Conservation (phyloP, 2,888 invertebrate genomes). For the Aplocera efformata region DNA sequence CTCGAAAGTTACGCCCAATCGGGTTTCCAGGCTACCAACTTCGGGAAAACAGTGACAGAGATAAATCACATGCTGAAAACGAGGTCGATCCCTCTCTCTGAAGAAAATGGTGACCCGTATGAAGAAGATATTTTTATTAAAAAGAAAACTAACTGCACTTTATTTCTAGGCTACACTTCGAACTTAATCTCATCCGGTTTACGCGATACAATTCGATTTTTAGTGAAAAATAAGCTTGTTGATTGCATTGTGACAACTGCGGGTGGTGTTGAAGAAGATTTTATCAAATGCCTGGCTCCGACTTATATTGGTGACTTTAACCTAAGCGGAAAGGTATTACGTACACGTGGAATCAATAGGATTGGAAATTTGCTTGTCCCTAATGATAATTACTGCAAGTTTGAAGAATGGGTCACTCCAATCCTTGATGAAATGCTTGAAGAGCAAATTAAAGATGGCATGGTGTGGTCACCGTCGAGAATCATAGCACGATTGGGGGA, state of each 20-base stretch:
- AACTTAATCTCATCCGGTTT: slow-evolving; percentile 98
- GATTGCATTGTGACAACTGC: slow-evolving; percentile 99
- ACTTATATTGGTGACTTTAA: slow-evolving; percentile 96
- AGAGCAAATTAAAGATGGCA: slow-evolving; percentile 88
- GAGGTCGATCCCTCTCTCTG: slow-evolving; percentile 84
- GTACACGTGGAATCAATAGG: slow-evolving; percentile 93
- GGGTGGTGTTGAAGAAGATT: slow-evolving; percentile 98
- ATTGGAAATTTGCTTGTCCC: slow-evolving; percentile 96
- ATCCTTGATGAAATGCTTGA: slow-evolving; percentile 93
- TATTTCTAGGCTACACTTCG: slow-evolving; percentile 98
- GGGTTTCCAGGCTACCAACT: slow-evolving; percentile 99
- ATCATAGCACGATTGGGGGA: slow-evolving; percentile 88
- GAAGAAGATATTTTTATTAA: slow-evolving; percentile 91
- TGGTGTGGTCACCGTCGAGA: slow-evolving; percentile 91
- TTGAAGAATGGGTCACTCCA: slow-evolving; percentile 98
- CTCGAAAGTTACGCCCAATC: slow-evolving; percentile 88
- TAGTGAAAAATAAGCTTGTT: slow-evolving; percentile 83
- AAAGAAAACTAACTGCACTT: slow-evolving; percentile 91
- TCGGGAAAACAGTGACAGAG: slow-evolving; percentile 94
- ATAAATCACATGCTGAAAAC: slow-evolving; percentile 94
- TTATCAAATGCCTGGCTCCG: slow-evolving; percentile 98
- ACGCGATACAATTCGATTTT: slow-evolving; percentile 93
- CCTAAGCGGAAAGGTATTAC: slow-evolving; percentile 87
- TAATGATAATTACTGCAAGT: slow-evolving; percentile 98
- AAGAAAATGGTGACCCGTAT: slow-evolving; percentile 83